Base-by-base conservation (phyloP, 2,888 invertebrate genomes). In the Imbricaverruca yamaguchii region DNA sequence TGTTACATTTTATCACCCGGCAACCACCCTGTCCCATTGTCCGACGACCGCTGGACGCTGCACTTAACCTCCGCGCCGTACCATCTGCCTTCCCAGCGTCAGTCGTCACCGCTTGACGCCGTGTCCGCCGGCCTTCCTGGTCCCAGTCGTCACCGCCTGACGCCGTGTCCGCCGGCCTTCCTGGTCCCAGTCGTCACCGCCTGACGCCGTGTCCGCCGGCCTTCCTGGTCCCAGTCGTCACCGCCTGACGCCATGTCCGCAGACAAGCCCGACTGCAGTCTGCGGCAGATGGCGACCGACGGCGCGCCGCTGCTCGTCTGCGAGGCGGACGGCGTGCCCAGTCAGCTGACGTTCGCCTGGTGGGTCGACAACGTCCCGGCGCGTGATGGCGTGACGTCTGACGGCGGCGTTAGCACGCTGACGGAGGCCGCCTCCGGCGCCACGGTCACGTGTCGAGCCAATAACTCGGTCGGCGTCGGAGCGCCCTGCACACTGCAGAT, bases 261-360 rank as follows among this genome's bases (percentile, higher is more conserved):
- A 96, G 96, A 91, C 89, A 91, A 93, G 85, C 96, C 96, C 0
- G 93, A 93, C 85, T 96, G 96, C 86, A 91, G 92, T 81, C 93
- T 96, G 85, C 91, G 92, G 83, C 91, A 92, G 85, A 90, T 89
- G 67, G 92, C 93, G 86, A 89, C 91, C 81, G 90, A 93, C 83
- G 94, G 94, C 59, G 91, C 91, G 83, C 92, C 93, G 86, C 92
- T 93, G 81, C 89, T 96, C 81, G 91, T 93, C 65, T 96, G 96
- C 87, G 92, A 92, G 53, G 94, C 94, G 0, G 89, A 90, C 82
- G 94, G 94, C 39, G 95, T 95, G 88, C 96, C 96, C 0, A 88
- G 89, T 79, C 90, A 91, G 84, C 92, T 93, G 84, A 90, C 91
- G 82, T 96, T 95, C 89, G 90, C 90, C 59, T 96, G 96, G 96